Conservation (phyloP, 2,113 vertebrate genomes). For the Ictalurus furcatus region DNA sequence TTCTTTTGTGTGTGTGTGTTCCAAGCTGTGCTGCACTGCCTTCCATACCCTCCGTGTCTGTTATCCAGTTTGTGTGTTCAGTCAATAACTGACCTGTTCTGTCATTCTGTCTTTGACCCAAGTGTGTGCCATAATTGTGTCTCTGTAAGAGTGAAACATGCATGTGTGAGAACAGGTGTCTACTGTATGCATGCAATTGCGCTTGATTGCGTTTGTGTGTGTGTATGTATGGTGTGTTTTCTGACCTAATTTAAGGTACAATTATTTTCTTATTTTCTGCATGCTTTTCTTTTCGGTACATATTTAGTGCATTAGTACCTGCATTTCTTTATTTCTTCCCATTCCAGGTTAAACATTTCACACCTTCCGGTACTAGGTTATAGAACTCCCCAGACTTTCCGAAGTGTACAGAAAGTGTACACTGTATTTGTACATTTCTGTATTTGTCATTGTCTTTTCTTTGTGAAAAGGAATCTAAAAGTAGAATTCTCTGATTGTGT, state of each 20-base stretch:
- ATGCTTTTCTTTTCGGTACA: constrained; percentile 25
- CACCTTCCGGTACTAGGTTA: constrained; percentile 28
- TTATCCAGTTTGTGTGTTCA: constrained; percentile 52
- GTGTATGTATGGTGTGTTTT: constrained; percentile 38
- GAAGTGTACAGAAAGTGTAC: constrained; percentile 52
- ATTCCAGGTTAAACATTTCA: constrained; percentile 51
- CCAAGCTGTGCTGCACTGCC: constrained; percentile 9
- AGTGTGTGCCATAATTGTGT: constrained; percentile 42
- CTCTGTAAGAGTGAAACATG: constrained; percentile 56
- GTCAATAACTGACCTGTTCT: constrained; percentile 51
- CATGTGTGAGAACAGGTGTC: constrained; percentile 36
- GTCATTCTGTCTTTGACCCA: constrained; percentile 20
- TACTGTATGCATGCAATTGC: constrained; percentile 45
- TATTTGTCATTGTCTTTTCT: constrained; percentile 62
- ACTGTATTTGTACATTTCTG: constrained; percentile 24
- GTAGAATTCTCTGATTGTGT: constrained; percentile 61
- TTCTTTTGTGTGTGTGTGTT: not conserved
- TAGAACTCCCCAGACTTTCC: constrained; percentile 24
- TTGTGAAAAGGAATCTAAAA: constrained; percentile 60
- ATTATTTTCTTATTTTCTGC: constrained; percentile 46
- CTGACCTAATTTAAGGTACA: constrained; percentile 49
- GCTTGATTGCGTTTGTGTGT: constrained; percentile 29
- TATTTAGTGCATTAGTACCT: constrained; percentile 40
- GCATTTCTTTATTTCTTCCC: constrained; percentile 40
- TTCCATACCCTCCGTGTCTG: not conserved